Percentiles rank a stretch among this genome's conserved stretches.
These are phyloP conservation scores for Lasioglossum malachurum DNA, from an alignment of 2,888 invertebrate genomes.

Conservation along the genomic window DNA sequence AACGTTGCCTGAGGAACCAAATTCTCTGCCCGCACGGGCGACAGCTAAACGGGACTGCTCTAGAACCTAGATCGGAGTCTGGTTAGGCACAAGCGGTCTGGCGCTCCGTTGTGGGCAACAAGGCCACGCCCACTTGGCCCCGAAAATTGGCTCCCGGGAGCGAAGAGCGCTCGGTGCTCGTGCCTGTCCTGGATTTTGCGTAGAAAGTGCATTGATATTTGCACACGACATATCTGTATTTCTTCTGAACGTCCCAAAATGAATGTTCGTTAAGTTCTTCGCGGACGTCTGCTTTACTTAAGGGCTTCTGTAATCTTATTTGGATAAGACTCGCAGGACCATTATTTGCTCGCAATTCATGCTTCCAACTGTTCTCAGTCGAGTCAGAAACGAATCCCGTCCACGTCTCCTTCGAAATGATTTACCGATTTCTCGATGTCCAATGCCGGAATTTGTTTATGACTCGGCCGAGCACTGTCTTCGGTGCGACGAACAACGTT, in stretches of 20 bases:
- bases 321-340: constrained; percentile 25
- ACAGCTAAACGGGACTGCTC: too few species aligned
- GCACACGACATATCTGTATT: constrained; percentile 51
- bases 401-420: neutral
- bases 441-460: neutral
- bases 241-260: constrained; percentile 22
- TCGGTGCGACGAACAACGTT: constrained; percentile 17
- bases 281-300: constrained; percentile 27
- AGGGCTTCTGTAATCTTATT: constrained; percentile 22
- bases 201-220: constrained; percentile 39
- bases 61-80: constrained; percentile 8
- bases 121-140: neutral
- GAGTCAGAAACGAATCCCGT: neutral
- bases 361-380: constrained; percentile 15
- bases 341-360: constrained; percentile 1
- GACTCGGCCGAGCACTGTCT: neutral
- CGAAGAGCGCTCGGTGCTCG: neutral
- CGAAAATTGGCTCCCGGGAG: neutral
- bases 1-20: too few species aligned
- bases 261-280: constrained; percentile 21
- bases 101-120: neutral
- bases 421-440: neutral
- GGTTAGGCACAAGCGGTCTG: neutral
- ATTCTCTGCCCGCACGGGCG: too few species aligned
- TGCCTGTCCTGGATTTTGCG: neutral